phyloP scores from a whole-genome alignment of 1,140 invertebrate species.

The Mylabris phalerata region DNA sequence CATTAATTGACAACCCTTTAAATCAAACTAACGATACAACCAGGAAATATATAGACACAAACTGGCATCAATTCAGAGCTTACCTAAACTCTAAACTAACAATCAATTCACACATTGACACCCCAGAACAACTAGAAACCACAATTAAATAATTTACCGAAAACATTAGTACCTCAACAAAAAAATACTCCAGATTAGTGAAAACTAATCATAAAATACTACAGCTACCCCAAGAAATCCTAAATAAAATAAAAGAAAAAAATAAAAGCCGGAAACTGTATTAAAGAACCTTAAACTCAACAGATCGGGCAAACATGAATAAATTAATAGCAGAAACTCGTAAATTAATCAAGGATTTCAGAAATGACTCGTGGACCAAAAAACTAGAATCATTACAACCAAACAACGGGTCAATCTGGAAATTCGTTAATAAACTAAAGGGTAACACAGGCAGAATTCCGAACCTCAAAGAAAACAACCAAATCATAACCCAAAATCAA shows the following conservation, averaged over 20 bases:
- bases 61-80: constrained; percentile 11
- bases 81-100: not conserved
- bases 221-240: not conserved
- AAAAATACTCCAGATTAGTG: not conserved
- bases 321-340: not conserved
- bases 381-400: not conserved
- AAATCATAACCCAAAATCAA: not conserved
- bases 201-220: not conserved
- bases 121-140: not conserved
- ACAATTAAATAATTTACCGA: not conserved
- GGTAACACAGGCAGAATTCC: not conserved
- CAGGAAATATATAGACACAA: constrained; percentile 7
- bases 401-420: not conserved
- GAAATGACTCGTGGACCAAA: not conserved
- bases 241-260: constrained; percentile 4
- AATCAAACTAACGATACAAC: not conserved
- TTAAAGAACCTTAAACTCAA: not conserved
- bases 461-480: not conserved
- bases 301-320: not conserved
- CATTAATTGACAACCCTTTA: not conserved
- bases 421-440: not conserved
- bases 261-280: constrained; percentile 5
- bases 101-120: constrained; percentile 2
- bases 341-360: not conserved
- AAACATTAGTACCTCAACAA: not conserved